Evolutionary conservation across 2,797 vertebrate genomes (phyloP), one percentile per base, ranked within the genome.

Genomic region (Poecilia velifera): DNA sequence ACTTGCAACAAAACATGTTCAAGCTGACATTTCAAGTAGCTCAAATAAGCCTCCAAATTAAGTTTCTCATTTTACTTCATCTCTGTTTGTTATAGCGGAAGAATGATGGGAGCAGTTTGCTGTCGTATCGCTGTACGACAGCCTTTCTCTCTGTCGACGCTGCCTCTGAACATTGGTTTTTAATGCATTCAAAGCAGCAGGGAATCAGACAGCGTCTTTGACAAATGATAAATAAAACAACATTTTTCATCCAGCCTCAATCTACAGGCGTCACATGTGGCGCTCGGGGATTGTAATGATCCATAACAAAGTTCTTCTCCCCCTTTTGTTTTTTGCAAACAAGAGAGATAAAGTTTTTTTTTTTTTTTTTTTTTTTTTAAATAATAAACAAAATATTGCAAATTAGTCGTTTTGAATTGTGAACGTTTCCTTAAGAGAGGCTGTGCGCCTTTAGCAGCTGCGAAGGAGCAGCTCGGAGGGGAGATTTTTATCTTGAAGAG

Each of bases 151-250:
- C 0, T 25, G 22, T 6, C 13, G 39, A 74, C 72, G 68, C 13
- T 8, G 53, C 62, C 22, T 64, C 34, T 76, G 64, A 78, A n/a
- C 49, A 34, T 79, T 55, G 68, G 36, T 64, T 66, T 70, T 43
- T 46, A 77, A 76, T 72, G n/a, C 64, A 68, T 76, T 64, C 72
- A 74, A 39, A 76, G 64, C 22, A 81, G 76, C 31, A 68, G 77
- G 83, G 70, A 2, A 74, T 55, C 71, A 1, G 78, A 46, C 74
- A 18, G 28, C 57, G 72, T 72, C 57, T 76, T 72, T 78, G 76
- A 80, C 68, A 74, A 51, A 86, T 78, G 55, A 71, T 70, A 72
- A 85, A 82, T 73, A 80, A 84, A 76, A 82, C 31, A n/a, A 46
- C 25, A 68, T 76, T 62, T 76, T 59, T 84, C 78, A 57, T 71